Evolutionary conservation across 2,888 invertebrate species (phyloP).

Genomic region (Drosophila falleni): DNA sequence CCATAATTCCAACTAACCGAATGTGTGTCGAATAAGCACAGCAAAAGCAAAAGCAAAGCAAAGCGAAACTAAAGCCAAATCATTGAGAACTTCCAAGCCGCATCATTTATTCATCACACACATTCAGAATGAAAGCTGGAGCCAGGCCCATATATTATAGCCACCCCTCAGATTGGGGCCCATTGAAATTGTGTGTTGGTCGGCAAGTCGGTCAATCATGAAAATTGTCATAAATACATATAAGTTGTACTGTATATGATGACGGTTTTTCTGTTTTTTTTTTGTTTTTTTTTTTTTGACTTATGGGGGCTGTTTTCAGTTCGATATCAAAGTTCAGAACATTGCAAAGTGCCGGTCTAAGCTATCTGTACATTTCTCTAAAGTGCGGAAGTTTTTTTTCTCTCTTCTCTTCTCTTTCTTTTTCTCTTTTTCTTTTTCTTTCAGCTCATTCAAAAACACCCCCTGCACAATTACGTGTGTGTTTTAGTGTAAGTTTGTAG

Average conservation of each 20-base stretch:
- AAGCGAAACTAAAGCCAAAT: constrained; percentile 67
- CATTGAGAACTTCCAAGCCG: constrained; percentile 68
- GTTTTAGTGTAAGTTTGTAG: constrained; percentile 17
- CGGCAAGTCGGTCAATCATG: constrained; percentile 71
- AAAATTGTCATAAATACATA: constrained; percentile 71
- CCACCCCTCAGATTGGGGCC: constrained; percentile 10
- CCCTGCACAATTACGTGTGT: constrained; percentile 20
- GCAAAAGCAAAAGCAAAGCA: constrained; percentile 25
- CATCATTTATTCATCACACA: constrained; percentile 81
- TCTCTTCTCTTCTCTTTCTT: not conserved
- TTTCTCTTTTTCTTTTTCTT: constrained; percentile 11
- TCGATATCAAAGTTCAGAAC: constrained; percentile 66
- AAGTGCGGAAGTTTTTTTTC: constrained; percentile 51
- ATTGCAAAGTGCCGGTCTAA: constrained; percentile 23
- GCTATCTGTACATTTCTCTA: constrained; percentile 43
- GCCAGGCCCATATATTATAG: constrained; percentile 58
- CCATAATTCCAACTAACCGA: constrained; percentile 29
- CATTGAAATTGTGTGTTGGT: constrained; percentile 46
- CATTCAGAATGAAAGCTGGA: constrained; percentile 59
- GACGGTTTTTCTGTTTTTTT: constrained; percentile 35
- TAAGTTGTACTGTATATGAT: constrained; percentile 25
- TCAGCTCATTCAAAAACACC: constrained; percentile 28
- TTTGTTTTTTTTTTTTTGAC: constrained; percentile 1
- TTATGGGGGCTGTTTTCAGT: constrained; percentile 38
- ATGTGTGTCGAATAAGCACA: not conserved